Evolutionary conservation across 2,888 invertebrate species (phyloP), one percentile per base, ranked within the genome.

Genomic region (Coelogynopora nodosa): DNA sequence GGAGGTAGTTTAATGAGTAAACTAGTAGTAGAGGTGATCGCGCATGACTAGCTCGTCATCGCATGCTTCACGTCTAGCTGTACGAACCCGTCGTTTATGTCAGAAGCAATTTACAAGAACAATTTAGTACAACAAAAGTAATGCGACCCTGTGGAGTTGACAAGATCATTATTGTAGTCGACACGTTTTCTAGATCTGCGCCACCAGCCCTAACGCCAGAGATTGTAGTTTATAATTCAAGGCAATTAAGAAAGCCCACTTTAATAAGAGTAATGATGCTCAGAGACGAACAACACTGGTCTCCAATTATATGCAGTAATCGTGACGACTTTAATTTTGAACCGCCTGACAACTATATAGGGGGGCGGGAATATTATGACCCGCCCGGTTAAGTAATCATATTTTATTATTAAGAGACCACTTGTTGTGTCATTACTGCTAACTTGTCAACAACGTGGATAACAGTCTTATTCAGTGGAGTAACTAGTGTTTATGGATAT

Each of bases 1-100:
- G 74, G 74, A 74, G 74, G 74, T 23, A 23, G 23, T 23, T 74
- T 74, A 74, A 74, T 74, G 74, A 74, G 74, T 74, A 49, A 10
- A 74, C 74, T n/a, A n/a, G n/a, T n/a, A n/a, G n/a, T n/a, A 74
- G 74, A 23, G 74, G 74, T 74, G 74, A 23, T 26, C 74, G 74
- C 74, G 74, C 74, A n/a, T 74, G 74, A 74, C 18, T 74, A 74
- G 74, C 2, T 74, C 23, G 23, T 5, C 27, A 2, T 26, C 5
- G 10, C 74, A n/a, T 10, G 74, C 27, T 26, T 2, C 74, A 26
- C 27, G 23, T n/a, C 2, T 74, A 49, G 5, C 18, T 49, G 49
- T 10, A 5, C 18, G 23, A 74, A 74, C 74, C 5, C 5, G 2
- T 13, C 74, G 2, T 74, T 10, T 74, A 2, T 23, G 2, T 13